A percentile compares a stretch with the other conserved stretches of the same genome.
Conservation (phyloP, 2,888 invertebrate species). For the Tiphia femorata region DNA sequence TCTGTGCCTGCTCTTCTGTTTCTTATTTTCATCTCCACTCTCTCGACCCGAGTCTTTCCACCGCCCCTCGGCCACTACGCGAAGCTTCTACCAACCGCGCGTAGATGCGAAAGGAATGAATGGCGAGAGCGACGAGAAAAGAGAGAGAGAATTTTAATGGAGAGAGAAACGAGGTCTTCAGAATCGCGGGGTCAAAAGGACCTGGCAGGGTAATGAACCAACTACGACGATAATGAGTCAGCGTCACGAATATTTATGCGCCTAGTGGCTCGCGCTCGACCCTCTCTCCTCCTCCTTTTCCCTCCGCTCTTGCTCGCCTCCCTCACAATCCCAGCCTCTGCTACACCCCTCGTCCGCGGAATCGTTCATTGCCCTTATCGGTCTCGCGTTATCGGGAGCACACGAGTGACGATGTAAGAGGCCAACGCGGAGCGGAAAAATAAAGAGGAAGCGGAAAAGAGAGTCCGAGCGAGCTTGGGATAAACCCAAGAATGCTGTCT, state of each 20-base stretch:
- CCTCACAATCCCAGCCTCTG: too few relatives aligned
- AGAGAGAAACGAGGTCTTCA: slow-evolving; percentile 13
- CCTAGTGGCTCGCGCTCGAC: slow-evolving; percentile 10
- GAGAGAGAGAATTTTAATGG: neutral
- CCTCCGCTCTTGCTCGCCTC: too few relatives aligned
- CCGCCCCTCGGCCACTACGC: too few relatives aligned
- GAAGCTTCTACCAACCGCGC: too few relatives aligned
- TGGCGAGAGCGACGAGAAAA: neutral
- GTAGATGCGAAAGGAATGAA: neutral
- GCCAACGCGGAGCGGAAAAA: neutral
- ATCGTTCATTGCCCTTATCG: slow-evolving; percentile 23
- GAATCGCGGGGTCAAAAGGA: slow-evolving; percentile 37
- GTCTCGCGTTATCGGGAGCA: slow-evolving; percentile 19
- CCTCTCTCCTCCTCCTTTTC: too few relatives aligned
- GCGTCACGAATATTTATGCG: slow-evolving; percentile 30
- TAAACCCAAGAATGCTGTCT: too few relatives aligned
- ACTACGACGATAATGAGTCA: slow-evolving; percentile 37
- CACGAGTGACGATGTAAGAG: slow-evolving; percentile 13
- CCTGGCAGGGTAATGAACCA: slow-evolving; percentile 38
- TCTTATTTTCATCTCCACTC: neutral
- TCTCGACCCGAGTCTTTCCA: too few relatives aligned
- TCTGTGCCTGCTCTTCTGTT: neutral
- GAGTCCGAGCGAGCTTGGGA: too few relatives aligned
- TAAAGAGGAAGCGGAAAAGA: neutral
- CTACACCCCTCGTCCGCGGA: too few relatives aligned